Conservation (phyloP, 2,797 vertebrate genomes). For the Tokudaia muenninki region DNA sequence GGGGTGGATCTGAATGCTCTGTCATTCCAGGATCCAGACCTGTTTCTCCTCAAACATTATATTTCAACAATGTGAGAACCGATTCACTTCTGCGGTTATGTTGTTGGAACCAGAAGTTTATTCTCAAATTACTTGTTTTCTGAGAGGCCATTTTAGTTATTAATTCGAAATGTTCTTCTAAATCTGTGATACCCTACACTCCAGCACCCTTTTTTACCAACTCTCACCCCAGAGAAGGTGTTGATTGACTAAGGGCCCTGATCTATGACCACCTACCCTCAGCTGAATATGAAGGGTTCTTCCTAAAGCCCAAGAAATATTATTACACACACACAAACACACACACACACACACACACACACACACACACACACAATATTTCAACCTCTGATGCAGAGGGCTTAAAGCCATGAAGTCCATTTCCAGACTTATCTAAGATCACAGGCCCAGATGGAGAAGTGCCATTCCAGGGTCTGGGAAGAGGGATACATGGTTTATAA, state of each 20-base stretch:
- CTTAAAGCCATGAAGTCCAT: not conserved
- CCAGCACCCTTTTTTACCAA: not conserved
- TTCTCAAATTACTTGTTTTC: not conserved
- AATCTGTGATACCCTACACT: not conserved
- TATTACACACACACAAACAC: not conserved
- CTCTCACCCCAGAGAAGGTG: not conserved
- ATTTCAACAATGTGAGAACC: not conserved
- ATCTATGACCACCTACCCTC: not conserved
- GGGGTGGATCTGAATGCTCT: not conserved
- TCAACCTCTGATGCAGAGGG: no score
- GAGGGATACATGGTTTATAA: not conserved
- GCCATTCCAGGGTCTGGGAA: not conserved
- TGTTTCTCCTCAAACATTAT: not conserved
- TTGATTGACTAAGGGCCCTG: not conserved
- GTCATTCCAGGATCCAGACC: not conserved
- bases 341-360: not conserved
- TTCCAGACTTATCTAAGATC: not conserved
- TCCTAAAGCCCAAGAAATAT: not conserved
- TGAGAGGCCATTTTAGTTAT: not conserved
- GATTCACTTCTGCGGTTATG: not conserved
- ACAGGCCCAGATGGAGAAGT: not conserved
- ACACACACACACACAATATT: not conserved
- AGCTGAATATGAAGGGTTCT: fast-evolving
- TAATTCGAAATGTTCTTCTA: not conserved
- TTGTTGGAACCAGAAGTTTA: not conserved